A percentile compares a stretch with the other conserved stretches of the same genome.
phyloP scores from a whole-genome alignment of 2,888 invertebrate genomes.

The Netelia inedita region DNA sequence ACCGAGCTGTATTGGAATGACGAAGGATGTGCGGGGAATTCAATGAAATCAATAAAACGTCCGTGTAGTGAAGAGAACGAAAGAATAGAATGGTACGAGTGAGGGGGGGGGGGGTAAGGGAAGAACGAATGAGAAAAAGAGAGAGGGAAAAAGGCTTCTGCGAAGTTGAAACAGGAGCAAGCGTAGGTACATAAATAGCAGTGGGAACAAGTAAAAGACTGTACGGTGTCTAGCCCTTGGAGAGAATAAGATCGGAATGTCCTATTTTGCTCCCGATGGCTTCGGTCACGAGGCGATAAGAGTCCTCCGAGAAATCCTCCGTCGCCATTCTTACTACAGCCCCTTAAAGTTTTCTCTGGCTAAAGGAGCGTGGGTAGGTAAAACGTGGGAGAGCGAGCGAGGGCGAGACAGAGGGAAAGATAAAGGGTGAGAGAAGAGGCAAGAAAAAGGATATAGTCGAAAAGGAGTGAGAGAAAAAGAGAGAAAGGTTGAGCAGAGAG shows the following conservation, averaged over 20 bases:
- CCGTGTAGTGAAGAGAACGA: constrained; percentile 16
- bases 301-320: constrained; percentile 71
- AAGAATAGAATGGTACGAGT: constrained; percentile 30
- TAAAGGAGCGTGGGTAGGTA: constrained; percentile 40
- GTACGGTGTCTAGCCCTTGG: constrained; percentile 61
- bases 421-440: constrained; percentile 23
- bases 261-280: constrained; percentile 72
- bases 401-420: constrained; percentile 15
- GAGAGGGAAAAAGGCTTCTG: constrained; percentile 33
- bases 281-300: constrained; percentile 71
- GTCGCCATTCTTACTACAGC: constrained; percentile 56
- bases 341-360: constrained; percentile 56
- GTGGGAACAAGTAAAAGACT: constrained; percentile 69
- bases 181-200: constrained; percentile 69
- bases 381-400: constrained; percentile 31
- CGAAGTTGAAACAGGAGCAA: constrained; percentile 53
- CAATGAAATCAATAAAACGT: constrained; percentile 31
- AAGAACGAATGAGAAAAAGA: constrained; percentile 17
- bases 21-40: constrained; percentile 34
- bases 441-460: background rate
- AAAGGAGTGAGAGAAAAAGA: constrained; percentile 14
- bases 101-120: background rate
- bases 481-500: constrained; percentile 18
- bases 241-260: constrained; percentile 71
- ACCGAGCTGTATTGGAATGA: constrained; percentile 21